phyloP scores from a whole-genome alignment of 2,888 invertebrate species.

The Melanargia galathea region DNA sequence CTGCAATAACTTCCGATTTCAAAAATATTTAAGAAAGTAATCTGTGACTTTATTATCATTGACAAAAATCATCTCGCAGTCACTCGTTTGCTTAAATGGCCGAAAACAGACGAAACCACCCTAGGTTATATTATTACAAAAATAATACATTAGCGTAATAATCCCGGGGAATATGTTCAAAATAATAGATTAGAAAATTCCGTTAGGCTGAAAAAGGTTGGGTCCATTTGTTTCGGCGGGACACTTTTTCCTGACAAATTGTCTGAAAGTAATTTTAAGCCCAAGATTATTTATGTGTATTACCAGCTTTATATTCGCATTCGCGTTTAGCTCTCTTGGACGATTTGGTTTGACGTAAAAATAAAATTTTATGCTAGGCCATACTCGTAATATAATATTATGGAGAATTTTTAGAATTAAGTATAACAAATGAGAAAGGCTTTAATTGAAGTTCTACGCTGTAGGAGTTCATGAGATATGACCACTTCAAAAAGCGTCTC shows the following conservation, averaged over 20 bases:
- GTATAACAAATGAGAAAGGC: too few species aligned
- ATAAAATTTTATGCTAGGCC: constrained; percentile 32
- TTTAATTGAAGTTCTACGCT: too few species aligned
- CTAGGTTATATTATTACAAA: too few species aligned
- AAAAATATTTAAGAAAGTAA: too few species aligned
- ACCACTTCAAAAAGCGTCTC: too few species aligned
- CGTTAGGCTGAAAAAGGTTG: constrained; percentile 69
- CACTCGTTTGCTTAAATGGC: too few species aligned
- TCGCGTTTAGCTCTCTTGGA: constrained; percentile 33
- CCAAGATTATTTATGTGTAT: constrained; percentile 73
- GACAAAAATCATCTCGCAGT: too few species aligned
- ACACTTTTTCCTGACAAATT: constrained; percentile 77
- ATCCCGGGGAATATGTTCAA: constrained; percentile 41
- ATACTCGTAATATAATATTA: not conserved
- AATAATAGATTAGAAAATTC: constrained; percentile 70
- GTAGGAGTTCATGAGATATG: too few species aligned
- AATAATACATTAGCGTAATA: too few species aligned
- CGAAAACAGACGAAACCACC: too few species aligned
- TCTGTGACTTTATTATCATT: too few species aligned
- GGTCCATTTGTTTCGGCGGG: constrained; percentile 68
- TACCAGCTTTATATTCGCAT: constrained; percentile 47
- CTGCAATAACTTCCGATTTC: too few species aligned
- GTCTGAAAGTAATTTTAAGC: constrained; percentile 77
- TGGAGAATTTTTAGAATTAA: not conserved
- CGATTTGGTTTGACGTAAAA: constrained; percentile 29